A percentile compares a stretch with the other conserved stretches of the same genome.
These are phyloP conservation scores for Nyctibius bracteatus DNA, from an alignment of 2,113 vertebrate genomes.

Conservation along the genomic window DNA sequence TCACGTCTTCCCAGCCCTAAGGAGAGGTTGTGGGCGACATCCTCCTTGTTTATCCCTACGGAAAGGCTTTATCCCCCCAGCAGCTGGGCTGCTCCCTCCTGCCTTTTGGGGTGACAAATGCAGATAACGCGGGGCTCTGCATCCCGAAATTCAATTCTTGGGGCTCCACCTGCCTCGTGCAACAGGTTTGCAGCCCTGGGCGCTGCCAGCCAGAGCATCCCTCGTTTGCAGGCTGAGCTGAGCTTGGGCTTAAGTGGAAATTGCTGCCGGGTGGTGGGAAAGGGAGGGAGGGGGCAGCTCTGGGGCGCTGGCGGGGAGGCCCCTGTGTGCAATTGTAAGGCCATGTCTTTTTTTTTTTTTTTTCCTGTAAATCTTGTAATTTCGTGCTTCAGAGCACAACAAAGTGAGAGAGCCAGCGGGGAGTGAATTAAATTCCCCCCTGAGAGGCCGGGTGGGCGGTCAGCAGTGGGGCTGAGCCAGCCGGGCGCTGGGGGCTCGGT, in stretches of 20 bases:
- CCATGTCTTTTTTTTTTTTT: neutral
- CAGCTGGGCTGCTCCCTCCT: neutral
- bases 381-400: constrained; percentile 75
- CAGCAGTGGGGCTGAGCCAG: neutral
- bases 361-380: constrained; percentile 67
- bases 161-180: neutral
- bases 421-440: constrained; percentile 69
- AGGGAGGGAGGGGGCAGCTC: neutral
- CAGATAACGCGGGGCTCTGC: neutral
- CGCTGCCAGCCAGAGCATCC: neutral
- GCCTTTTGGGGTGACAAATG: neutral
- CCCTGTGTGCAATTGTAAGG: constrained; percentile 9
- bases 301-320: neutral
- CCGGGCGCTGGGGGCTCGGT: neutral
- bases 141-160: neutral
- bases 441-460: constrained; percentile 21
- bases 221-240: neutral
- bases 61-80: neutral
- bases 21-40: neutral
- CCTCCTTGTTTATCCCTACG: neutral
- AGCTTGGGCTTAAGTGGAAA: neutral
- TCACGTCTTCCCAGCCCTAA: no score
- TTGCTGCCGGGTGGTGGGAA: neutral
- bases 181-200: neutral
- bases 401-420: constrained; percentile 63